phyloP scores from a whole-genome alignment of 2,113 vertebrate genomes.

The Marmota flaviventris region DNA sequence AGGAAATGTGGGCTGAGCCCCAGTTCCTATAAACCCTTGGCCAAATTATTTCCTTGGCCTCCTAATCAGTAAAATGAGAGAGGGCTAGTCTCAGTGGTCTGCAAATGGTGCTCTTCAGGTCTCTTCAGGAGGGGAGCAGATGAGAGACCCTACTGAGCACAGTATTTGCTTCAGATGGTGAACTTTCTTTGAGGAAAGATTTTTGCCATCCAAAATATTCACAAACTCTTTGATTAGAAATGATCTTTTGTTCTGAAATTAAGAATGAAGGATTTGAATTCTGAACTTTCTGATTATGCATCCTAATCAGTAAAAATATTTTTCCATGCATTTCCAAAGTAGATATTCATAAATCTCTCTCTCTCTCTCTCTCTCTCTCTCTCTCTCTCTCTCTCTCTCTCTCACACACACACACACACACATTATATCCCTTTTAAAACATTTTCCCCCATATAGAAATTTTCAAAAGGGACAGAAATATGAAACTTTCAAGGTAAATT shows the following conservation, averaged over 20 bases:
- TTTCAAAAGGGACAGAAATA: constrained; percentile 43
- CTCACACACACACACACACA: neutral
- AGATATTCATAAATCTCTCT: constrained; percentile 1
- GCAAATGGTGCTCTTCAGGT: neutral
- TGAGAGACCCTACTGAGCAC: too few species aligned
- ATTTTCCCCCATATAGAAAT: constrained; percentile 6
- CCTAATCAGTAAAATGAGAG: constrained; percentile 1
- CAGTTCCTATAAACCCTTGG: neutral
- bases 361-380: too few species aligned
- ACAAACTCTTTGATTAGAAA: constrained; percentile 4
- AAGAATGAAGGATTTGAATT: neutral
- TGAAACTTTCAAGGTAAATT: neutral
- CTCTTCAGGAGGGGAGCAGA: neutral
- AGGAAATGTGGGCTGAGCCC: neutral
- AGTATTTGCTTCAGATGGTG: constrained; percentile 1
- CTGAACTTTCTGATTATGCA: neutral
- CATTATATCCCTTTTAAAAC: neutral
- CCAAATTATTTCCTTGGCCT: constrained; percentile 12
- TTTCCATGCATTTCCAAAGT: constrained; percentile 6
- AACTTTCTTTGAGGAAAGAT: constrained; percentile 36
- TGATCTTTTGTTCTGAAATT: constrained; percentile 5
- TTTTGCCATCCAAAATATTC: constrained; percentile 17
- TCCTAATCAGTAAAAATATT: neutral
- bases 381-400: too few species aligned
- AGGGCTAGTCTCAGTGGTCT: neutral